Evolutionary conservation across 2,888 invertebrate species (phyloP).

Genomic region (Oscheius sp.): DNA sequence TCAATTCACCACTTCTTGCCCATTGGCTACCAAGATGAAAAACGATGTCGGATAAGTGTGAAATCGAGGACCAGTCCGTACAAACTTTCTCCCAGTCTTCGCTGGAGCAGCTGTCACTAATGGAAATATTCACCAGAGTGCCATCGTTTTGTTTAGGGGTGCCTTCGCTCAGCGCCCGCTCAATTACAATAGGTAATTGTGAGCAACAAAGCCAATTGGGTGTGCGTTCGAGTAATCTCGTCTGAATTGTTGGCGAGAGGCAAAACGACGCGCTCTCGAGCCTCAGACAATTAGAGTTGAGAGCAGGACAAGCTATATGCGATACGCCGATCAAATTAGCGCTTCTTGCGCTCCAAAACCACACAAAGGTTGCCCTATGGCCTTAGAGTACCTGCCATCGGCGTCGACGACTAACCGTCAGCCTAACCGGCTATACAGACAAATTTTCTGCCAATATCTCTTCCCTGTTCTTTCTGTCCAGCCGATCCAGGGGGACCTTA

Average conservation of each 20-base stretch:
- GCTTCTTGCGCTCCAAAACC: constrained; percentile 19
- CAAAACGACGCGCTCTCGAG: constrained; percentile 17
- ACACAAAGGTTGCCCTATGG: constrained; percentile 14
- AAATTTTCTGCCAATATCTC: neutral
- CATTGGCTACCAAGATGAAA: constrained; percentile 7
- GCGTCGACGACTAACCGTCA: neutral
- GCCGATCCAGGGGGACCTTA: constrained; percentile 7
- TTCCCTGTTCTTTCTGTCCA: neutral
- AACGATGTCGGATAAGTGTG: neutral
- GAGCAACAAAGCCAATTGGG: constrained; percentile 61
- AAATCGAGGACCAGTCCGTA: neutral
- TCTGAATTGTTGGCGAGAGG: constrained; percentile 29
- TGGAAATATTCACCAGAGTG: neutral
- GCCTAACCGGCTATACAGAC: constrained; percentile 5
- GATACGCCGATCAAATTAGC: constrained; percentile 37
- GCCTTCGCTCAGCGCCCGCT: constrained; percentile 31
- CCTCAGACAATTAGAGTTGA: constrained; percentile 32
- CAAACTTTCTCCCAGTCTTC: neutral
- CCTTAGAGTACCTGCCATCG: neutral
- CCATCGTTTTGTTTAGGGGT: constrained; percentile 20
- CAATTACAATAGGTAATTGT: constrained; percentile 64
- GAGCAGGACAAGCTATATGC: constrained; percentile 34
- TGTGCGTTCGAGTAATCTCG: constrained; percentile 31
- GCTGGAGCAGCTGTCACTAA: constrained; percentile 6
- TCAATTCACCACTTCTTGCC: constrained; percentile 9